phyloP scores from a whole-genome alignment of 2,113 vertebrate genomes.

The Hippocampus abdominalis region DNA sequence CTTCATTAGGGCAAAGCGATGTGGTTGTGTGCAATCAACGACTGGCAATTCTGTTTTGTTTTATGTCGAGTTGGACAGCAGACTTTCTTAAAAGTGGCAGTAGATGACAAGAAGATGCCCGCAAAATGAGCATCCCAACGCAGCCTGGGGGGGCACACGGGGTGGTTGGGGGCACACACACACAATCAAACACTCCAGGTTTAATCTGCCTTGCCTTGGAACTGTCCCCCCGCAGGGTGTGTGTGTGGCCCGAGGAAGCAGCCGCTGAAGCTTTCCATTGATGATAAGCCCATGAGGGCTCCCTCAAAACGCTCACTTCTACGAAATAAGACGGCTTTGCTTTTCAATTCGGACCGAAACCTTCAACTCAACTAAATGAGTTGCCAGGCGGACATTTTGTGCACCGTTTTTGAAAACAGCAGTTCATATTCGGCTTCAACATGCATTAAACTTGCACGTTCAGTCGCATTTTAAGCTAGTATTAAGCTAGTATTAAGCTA shows the following conservation, averaged over 20 bases:
- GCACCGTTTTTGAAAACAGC: too few relatives aligned
- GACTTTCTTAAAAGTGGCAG: too few relatives aligned
- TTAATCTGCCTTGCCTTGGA: slow-evolving; percentile 45
- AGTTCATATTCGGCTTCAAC: too few relatives aligned
- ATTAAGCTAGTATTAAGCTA: too few relatives aligned
- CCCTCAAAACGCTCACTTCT: background rate
- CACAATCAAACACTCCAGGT: slow-evolving; percentile 26
- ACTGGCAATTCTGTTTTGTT: too few relatives aligned
- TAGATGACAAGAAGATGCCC: slow-evolving; percentile 12
- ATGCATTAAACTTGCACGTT: too few relatives aligned
- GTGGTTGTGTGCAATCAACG: too few relatives aligned
- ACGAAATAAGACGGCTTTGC: background rate
- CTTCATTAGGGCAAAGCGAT: too few relatives aligned
- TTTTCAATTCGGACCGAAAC: background rate
- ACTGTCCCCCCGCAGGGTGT: slow-evolving; percentile 32
- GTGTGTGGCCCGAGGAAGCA: background rate
- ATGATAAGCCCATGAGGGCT: slow-evolving; percentile 39
- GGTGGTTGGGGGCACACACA: slow-evolving; percentile 8
- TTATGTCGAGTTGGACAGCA: too few relatives aligned
- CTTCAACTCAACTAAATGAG: background rate
- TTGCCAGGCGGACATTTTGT: background rate
- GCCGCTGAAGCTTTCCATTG: slow-evolving; percentile 36
- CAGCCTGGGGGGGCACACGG: slow-evolving; percentile 6
- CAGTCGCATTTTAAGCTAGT: too few relatives aligned
- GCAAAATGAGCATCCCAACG: slow-evolving; percentile 26